phyloP scores from a whole-genome alignment of 2,888 invertebrate genomes.

The Cerastoderma edule region DNA sequence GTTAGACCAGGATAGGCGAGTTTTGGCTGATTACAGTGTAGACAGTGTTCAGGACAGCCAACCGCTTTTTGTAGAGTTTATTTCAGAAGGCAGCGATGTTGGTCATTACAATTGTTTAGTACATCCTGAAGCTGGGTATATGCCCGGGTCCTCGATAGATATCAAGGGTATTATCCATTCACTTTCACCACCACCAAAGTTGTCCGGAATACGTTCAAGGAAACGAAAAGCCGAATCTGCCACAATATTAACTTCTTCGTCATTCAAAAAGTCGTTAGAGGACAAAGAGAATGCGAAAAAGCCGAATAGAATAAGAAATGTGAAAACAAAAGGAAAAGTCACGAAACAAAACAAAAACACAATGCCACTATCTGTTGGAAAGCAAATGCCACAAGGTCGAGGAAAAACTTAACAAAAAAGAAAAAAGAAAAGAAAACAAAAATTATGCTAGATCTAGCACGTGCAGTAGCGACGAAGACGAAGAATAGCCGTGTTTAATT shows the following conservation, averaged over 20 bases:
- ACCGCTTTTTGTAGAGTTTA: not conserved
- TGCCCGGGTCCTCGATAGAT: not conserved
- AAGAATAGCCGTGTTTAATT: slow-evolving; percentile 22
- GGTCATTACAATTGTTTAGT: slow-evolving; percentile 3
- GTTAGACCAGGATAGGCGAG: not conserved
- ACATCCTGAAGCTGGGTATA: not conserved
- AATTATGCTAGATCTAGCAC: not conserved
- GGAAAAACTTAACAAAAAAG: not conserved
- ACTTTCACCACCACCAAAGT: slow-evolving; percentile 24
- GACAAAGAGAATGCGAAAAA: slow-evolving; percentile 5
- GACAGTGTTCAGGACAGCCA: slow-evolving; percentile 2
- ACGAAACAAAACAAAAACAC: slow-evolving; percentile 18
- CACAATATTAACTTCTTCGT: slow-evolving; percentile 16
- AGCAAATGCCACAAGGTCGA: not conserved
- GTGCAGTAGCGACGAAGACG: slow-evolving; percentile 5
- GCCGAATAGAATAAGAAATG: not conserved
- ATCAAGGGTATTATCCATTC: slow-evolving; percentile 16
- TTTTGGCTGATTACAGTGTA: not conserved
- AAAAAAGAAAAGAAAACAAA: not conserved
- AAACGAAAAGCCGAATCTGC: slow-evolving; percentile 18
- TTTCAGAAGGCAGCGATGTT: not conserved
- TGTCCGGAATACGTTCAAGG: slow-evolving; percentile 18
- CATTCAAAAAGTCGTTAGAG: slow-evolving; percentile 8
- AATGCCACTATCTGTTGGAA: slow-evolving; percentile 6
- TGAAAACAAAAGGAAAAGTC: slow-evolving; percentile 4